A percentile compares a stretch with the other conserved stretches of the same genome.
Conservation (phyloP, 2,113 vertebrate genomes). For the Rhombomys opimus region DNA sequence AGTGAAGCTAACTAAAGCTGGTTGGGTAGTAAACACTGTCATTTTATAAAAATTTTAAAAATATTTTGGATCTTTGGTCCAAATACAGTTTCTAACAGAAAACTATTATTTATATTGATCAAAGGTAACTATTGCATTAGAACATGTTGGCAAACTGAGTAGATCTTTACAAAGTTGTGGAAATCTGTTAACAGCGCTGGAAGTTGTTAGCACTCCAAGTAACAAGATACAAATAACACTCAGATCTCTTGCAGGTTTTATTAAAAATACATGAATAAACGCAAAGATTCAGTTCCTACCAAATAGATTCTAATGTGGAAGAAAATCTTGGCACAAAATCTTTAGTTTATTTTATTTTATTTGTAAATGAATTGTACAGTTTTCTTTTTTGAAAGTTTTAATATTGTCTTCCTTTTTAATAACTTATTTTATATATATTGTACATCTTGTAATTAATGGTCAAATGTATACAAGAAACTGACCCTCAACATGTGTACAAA, state of each 20-base stretch:
- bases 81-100: conserved; percentile 77
- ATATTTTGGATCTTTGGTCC: conserved; percentile 75
- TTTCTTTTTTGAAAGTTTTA: conserved; percentile 90
- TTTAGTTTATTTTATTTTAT: conserved; percentile 87
- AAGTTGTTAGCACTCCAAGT: conserved; percentile 84
- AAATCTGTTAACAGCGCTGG: conserved; percentile 86
- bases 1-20: conserved; percentile 55
- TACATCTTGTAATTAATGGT: conserved; percentile 99
- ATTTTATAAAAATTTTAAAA: conserved; percentile 75
- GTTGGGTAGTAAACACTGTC: conserved; percentile 77
- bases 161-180: conserved; percentile 75
- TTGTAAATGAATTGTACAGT: conserved; percentile 94
- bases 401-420: conserved; percentile 97
- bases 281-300: conserved; percentile 83
- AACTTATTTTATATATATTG: conserved; percentile 99
- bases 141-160: conserved; percentile 64
- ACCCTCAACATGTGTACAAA: conserved; percentile 96
- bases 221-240: conserved; percentile 81
- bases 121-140: conserved; percentile 72
- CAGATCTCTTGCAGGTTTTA: conserved; percentile 67
- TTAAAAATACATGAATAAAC: conserved; percentile 76
- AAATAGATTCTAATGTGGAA: conserved; percentile 84
- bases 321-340: conserved; percentile 83
- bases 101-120: conserved; percentile 78
- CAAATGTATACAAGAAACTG: conserved; percentile 94